These are phyloP conservation scores for Hyposoter dolosus DNA, from an alignment of 2,888 invertebrate species.

Conservation along the genomic window DNA sequence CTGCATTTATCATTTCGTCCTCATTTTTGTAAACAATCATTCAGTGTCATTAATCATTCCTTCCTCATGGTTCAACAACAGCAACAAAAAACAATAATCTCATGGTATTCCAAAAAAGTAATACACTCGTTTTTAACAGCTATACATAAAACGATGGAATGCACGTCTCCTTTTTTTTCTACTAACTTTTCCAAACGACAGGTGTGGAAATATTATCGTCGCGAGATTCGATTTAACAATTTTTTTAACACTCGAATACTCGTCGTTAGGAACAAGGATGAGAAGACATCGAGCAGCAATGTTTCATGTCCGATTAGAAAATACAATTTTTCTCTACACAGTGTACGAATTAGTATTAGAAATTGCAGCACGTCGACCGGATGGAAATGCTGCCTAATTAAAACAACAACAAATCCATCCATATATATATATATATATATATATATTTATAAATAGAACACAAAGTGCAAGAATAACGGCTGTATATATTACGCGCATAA, in stretches of 20 bases:
- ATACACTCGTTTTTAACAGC: constrained; percentile 60
- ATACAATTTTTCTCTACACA: constrained; percentile 36
- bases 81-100: constrained; percentile 41
- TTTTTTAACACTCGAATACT: constrained; percentile 48
- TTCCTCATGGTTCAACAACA: constrained; percentile 25
- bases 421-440: constrained; percentile 26
- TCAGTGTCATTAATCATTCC: constrained; percentile 61
- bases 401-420: constrained; percentile 45
- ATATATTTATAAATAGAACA: constrained; percentile 51
- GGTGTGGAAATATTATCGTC: constrained; percentile 63
- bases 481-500: constrained; percentile 79
- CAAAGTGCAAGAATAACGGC: constrained; percentile 75
- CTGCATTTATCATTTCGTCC: constrained; percentile 60
- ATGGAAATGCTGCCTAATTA: constrained; percentile 57
- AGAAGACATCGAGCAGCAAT: constrained; percentile 42
- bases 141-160: constrained; percentile 47
- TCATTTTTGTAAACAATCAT: constrained; percentile 61
- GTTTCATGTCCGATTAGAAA: not conserved
- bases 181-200: constrained; percentile 61
- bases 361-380: constrained; percentile 60
- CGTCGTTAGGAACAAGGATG: constrained; percentile 41
- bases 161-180: constrained; percentile 57
- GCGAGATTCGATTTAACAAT: constrained; percentile 60
- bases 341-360: constrained; percentile 38
- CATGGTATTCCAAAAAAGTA: constrained; percentile 49